Conservation (phyloP, 1,140 invertebrate genomes). For the Scaptodrosophila lebanonensis region DNA sequence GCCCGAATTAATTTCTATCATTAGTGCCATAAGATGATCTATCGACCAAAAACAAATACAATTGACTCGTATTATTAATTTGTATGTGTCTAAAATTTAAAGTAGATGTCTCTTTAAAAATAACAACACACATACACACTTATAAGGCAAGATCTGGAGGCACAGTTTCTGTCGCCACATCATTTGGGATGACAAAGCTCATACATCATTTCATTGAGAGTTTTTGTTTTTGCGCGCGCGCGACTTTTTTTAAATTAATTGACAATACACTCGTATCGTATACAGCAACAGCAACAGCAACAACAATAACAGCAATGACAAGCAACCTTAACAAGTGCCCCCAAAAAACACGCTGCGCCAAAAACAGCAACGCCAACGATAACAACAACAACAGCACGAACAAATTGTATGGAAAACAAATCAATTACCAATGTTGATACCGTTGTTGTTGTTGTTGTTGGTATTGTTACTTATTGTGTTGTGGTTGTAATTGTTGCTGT, state of each 20-base stretch:
- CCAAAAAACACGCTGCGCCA: constrained; percentile 24
- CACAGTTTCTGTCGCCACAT: not conserved
- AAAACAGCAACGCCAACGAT: constrained; percentile 16
- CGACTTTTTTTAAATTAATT: constrained; percentile 47
- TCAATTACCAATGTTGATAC: constrained; percentile 65
- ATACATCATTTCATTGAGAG: constrained; percentile 44
- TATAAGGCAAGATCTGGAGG: too few species aligned
- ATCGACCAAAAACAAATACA: too few species aligned
- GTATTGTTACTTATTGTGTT: too few species aligned
- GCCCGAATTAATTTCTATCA: too few species aligned
- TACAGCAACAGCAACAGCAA: constrained; percentile 1
- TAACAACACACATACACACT: too few species aligned
- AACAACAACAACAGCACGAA: constrained; percentile 17
- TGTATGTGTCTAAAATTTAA: too few species aligned
- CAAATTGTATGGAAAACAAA: constrained; percentile 69
- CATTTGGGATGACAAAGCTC: not conserved
- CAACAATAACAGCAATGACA: constrained; percentile 16
- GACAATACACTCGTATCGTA: too few species aligned
- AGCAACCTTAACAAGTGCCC: constrained; percentile 22
- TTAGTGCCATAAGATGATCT: too few species aligned
- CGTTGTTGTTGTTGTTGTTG: constrained; percentile 8
- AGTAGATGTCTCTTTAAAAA: too few species aligned
- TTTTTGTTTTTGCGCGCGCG: too few species aligned
- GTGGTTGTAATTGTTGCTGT: too few species aligned
- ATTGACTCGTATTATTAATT: too few species aligned